A percentile compares a stretch with the other conserved stretches of the same genome.
Conservation (phyloP, 35 echinoderm and acorn worm species). For the Eucidaris tribuloides region DNA sequence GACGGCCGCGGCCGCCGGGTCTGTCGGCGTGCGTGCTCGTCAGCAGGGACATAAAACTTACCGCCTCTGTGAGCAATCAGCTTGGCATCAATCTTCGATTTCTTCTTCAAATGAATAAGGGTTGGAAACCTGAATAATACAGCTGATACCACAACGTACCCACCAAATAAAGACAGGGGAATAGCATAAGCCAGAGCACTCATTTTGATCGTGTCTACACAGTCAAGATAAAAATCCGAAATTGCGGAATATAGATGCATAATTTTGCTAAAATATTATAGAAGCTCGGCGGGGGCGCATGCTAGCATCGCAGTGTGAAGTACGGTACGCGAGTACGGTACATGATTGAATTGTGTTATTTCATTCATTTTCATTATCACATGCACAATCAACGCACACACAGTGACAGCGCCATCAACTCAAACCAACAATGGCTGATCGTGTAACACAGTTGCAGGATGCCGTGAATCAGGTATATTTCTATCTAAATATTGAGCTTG, state of each 20-base stretch:
- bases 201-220: neutral
- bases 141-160: conserved; percentile 54
- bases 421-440: conserved; percentile 51
- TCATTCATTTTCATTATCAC: no score
- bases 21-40: no score
- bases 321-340: no score
- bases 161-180: conserved; percentile 72
- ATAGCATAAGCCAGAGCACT: conserved; percentile 7
- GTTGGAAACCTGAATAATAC: conserved; percentile 67
- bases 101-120: conserved; percentile 74
- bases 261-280: no score
- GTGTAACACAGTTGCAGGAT: conserved; percentile 87
- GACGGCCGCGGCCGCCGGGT: no score
- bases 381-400: no score
- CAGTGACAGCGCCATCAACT: neutral
- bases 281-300: no score
- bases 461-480: conserved; percentile 87
- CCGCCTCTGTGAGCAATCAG: conserved; percentile 89
- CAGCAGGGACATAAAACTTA: no score
- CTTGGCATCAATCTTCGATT: conserved; percentile 54
- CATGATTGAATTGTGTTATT: no score
- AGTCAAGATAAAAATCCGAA: no score
- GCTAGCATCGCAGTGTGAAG: no score
- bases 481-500: neutral
- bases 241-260: no score